Conservation (phyloP, 1,140 invertebrate genomes). For the Drosophila sp. region DNA sequence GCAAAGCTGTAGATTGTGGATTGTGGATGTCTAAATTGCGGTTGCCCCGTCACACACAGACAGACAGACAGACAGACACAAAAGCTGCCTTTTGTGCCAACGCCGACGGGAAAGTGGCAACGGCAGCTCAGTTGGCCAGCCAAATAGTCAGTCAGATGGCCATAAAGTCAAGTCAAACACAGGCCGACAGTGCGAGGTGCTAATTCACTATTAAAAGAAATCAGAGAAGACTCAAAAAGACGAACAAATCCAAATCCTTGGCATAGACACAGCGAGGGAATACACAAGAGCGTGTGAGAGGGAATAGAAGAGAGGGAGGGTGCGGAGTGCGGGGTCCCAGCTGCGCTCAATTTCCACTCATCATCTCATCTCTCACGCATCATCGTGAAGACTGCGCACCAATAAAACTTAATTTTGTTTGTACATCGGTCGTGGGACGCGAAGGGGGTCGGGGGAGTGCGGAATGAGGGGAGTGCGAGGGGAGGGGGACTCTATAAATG, state of each 20-base stretch:
- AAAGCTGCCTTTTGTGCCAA: slow-evolving; percentile 73
- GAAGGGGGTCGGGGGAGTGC: too few relatives aligned
- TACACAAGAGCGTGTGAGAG: too few relatives aligned
- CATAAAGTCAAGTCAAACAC: slow-evolving; percentile 59
- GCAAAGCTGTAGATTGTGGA: slow-evolving; percentile 18
- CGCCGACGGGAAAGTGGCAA: slow-evolving; percentile 53
- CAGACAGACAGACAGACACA: too few relatives aligned
- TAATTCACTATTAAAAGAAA: slow-evolving; percentile 83
- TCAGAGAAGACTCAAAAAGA: slow-evolving; percentile 53
- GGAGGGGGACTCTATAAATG: slow-evolving; percentile 30
- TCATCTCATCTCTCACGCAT: slow-evolving; percentile 66
- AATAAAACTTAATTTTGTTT: slow-evolving; percentile 83
- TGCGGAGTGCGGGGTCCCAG: slow-evolving; percentile 5
- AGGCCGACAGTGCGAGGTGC: slow-evolving; percentile 56
- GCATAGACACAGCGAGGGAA: background rate
- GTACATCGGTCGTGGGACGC: slow-evolving; percentile 43
- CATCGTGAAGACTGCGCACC: slow-evolving; percentile 60
- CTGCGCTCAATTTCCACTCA: slow-evolving; percentile 56
- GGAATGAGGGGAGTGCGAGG: too few relatives aligned
- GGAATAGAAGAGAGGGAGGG: background rate
- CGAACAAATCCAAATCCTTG: slow-evolving; percentile 20
- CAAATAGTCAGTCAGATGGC: slow-evolving; percentile 39
- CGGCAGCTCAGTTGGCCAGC: slow-evolving; percentile 9
- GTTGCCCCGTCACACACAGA: slow-evolving; percentile 37
- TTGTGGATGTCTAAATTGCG: slow-evolving; percentile 61